Evolutionary conservation across 2,113 vertebrate genomes (phyloP).

Genomic region (Empidonax traillii): DNA sequence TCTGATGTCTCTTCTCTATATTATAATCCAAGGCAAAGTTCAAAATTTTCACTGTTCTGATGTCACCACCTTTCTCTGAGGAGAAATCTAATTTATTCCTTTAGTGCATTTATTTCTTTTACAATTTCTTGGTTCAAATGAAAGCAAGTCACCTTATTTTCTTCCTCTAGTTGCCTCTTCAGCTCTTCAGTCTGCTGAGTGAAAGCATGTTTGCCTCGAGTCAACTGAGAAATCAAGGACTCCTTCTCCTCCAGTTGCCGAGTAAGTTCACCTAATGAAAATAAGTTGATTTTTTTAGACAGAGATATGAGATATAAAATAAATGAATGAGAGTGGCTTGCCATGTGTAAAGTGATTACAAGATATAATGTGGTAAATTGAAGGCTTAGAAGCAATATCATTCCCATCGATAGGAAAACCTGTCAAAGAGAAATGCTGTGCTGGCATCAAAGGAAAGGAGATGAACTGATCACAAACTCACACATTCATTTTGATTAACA

Average conservation of each 20-base stretch:
- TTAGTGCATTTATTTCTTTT: background rate
- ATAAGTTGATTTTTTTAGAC: background rate
- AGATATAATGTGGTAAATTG: background rate
- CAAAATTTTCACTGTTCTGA: background rate
- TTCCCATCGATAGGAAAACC: background rate
- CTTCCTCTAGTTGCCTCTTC: conserved; percentile 55
- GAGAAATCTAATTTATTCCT: background rate
- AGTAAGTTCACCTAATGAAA: background rate
- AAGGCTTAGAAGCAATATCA: background rate
- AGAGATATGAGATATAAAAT: background rate
- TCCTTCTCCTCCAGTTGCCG: conserved; percentile 44
- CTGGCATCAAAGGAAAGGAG: background rate
- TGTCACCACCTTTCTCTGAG: background rate
- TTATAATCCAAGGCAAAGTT: background rate
- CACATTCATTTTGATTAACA: background rate
- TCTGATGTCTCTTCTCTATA: background rate
- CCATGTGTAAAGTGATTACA: background rate
- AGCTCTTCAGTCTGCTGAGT: conserved; percentile 51
- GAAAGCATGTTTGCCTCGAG: conserved; percentile 36
- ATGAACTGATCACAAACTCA: background rate
- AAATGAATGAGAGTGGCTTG: background rate
- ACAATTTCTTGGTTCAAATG: background rate
- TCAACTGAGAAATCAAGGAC: conserved; percentile 40
- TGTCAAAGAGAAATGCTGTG: background rate
- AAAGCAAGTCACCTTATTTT: conserved; percentile 39